phyloP scores from a whole-genome alignment of 64 coral and sea anemone genomes.

The Montipora capricornis region DNA sequence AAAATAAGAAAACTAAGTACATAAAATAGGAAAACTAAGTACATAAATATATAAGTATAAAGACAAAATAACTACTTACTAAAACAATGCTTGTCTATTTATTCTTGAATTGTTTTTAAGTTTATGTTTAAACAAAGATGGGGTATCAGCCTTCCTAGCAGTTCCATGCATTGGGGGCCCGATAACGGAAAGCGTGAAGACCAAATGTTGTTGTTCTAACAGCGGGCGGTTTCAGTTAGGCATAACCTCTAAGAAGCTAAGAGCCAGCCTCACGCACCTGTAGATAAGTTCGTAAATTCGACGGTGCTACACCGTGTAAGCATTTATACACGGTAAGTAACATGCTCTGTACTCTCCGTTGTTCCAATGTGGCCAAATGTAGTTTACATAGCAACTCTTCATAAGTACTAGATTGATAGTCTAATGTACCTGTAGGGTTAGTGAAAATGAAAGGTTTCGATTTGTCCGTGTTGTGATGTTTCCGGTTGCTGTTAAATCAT shows the following conservation, averaged over 20 bases:
- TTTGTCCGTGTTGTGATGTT: not conserved
- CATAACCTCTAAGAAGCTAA: not conserved
- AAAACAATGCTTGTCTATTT: not conserved
- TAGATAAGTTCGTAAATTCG: not conserved
- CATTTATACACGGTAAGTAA: not conserved
- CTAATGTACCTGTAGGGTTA: not conserved
- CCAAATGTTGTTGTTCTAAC: conserved; percentile 9
- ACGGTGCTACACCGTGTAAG: not conserved
- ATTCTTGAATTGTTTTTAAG: not conserved
- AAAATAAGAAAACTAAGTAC: not conserved
- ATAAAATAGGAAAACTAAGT: not conserved
- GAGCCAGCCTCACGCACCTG: not conserved
- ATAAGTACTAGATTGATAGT: conserved; percentile 1
- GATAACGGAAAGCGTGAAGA: not conserved
- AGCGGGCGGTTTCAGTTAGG: not conserved
- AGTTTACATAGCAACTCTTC: not conserved
- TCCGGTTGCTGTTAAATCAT: no score
- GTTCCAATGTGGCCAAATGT: not conserved
- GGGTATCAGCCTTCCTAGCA: not conserved
- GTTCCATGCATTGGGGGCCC: not conserved
- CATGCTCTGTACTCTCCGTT: conserved; percentile 17
- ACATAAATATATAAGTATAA: not conserved
- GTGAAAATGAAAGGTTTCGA: not conserved
- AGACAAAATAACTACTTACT: not conserved
- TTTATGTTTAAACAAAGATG: not conserved